A percentile compares a stretch with the other conserved stretches of the same genome.
phyloP scores from a whole-genome alignment of 2,888 invertebrate species.

The Eristalinus sepulchralis region DNA sequence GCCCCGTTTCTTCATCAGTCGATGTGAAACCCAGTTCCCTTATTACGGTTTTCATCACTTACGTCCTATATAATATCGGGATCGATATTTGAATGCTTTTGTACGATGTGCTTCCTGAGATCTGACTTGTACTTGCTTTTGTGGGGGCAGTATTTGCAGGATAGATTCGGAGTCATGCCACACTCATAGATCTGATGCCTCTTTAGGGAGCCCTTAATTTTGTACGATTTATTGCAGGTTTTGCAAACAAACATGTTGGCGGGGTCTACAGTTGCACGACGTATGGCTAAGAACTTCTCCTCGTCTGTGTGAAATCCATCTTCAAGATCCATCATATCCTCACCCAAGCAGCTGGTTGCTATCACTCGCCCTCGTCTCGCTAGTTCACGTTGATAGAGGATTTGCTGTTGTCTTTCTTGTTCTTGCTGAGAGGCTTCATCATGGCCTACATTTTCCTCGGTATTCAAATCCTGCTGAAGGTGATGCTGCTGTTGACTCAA shows the following conservation, averaged over 20 bases:
- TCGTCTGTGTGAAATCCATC: constrained; percentile 52
- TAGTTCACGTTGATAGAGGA: constrained; percentile 27
- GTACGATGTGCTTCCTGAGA: constrained; percentile 79
- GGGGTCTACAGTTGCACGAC: constrained; percentile 40
- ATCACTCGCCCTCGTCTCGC: constrained; percentile 48
- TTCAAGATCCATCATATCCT: constrained; percentile 67
- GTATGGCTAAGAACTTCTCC: constrained; percentile 50
- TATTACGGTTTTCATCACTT: background rate
- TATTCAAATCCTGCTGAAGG: background rate
- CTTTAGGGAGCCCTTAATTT: constrained; percentile 89
- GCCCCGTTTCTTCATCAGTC: background rate
- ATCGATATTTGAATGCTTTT: constrained; percentile 75
- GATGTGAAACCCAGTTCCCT: background rate
- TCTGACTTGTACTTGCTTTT: constrained; percentile 81
- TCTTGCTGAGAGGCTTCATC: background rate
- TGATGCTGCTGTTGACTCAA: background rate
- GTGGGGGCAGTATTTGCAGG: constrained; percentile 79
- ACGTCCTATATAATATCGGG: constrained; percentile 53
- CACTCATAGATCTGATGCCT: constrained; percentile 90
- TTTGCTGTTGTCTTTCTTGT: constrained; percentile 39
- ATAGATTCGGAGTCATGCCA: constrained; percentile 78
- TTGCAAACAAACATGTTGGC: constrained; percentile 82
- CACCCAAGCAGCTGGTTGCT: constrained; percentile 67
- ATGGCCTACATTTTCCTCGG: background rate
- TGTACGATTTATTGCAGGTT: constrained; percentile 91